Evolutionary conservation across 2,888 invertebrate genomes (phyloP).

Genomic region (Philhelius pedissequus): DNA sequence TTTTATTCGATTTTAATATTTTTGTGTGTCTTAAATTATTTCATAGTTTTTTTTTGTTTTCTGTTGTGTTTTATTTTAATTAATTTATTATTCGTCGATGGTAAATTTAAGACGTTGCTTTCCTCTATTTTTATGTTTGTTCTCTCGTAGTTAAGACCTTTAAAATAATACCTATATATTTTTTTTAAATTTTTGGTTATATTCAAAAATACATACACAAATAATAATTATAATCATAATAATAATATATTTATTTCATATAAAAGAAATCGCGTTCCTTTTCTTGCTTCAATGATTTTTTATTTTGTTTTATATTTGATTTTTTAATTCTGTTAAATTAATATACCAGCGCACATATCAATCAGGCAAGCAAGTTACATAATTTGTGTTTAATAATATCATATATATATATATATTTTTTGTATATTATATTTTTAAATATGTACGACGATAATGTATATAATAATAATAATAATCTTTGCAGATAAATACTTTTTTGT

Average conservation of each 20-base stretch:
- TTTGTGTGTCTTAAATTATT: conserved; percentile 7
- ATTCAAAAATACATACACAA: conserved; percentile 18
- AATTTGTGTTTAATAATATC: conserved; percentile 46
- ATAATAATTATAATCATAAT: background rate
- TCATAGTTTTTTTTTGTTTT: conserved; percentile 1
- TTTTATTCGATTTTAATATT: conserved; percentile 9
- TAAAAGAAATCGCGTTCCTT: conserved; percentile 8
- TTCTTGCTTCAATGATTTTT: background rate
- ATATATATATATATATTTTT: background rate
- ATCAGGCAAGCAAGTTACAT: conserved; percentile 66
- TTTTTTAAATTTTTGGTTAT: conserved; percentile 1
- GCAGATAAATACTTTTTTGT: conserved; percentile 46
- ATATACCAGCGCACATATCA: conserved; percentile 66
- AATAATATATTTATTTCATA: background rate
- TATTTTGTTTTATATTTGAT: background rate
- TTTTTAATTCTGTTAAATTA: conserved; percentile 29
- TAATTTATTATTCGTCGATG: conserved; percentile 32
- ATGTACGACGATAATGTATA: conserved; percentile 21
- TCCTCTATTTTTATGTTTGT: background rate
- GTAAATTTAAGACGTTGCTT: conserved; percentile 9
- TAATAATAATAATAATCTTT: conserved; percentile 17
- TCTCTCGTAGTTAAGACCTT: background rate
- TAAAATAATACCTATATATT: background rate
- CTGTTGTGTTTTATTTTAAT: background rate
- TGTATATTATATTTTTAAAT: conserved; percentile 8